Percentiles rank a stretch among this genome's conserved stretches.
phyloP scores from a whole-genome alignment of 2,888 invertebrate genomes.

The Harmothoe impar region DNA sequence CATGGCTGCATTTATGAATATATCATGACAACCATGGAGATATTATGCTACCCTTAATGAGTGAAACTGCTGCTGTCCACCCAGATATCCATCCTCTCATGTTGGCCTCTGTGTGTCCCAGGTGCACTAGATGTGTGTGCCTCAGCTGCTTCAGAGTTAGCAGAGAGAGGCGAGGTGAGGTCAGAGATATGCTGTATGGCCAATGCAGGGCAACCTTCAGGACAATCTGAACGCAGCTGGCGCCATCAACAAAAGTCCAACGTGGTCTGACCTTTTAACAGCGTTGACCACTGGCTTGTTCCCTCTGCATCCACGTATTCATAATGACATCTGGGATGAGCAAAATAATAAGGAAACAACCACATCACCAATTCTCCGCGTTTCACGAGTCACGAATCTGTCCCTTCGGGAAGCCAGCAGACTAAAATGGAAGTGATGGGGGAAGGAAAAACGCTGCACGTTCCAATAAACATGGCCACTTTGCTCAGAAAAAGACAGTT shows the following conservation, averaged over 20 bases:
- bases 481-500: background rate
- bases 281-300: background rate
- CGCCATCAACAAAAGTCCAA: background rate
- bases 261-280: background rate
- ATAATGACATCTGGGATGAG: constrained; percentile 7
- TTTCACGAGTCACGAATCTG: constrained; percentile 10
- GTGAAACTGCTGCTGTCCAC: no score
- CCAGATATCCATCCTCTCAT: no score
- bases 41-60: no score
- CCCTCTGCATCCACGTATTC: background rate
- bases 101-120: no score
- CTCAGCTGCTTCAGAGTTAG: no score
- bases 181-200: no score
- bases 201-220: no score
- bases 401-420: background rate
- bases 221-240: background rate
- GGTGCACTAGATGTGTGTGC: no score
- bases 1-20: no score
- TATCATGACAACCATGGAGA: no score
- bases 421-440: background rate
- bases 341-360: constrained; percentile 1
- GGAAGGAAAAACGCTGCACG: constrained; percentile 5
- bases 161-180: no score
- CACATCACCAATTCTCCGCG: background rate
- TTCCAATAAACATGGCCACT: constrained; percentile 19